A percentile compares a stretch with the other conserved stretches of the same genome.
Conservation (phyloP, 1,140 invertebrate species). For the Apis florea region DNA sequence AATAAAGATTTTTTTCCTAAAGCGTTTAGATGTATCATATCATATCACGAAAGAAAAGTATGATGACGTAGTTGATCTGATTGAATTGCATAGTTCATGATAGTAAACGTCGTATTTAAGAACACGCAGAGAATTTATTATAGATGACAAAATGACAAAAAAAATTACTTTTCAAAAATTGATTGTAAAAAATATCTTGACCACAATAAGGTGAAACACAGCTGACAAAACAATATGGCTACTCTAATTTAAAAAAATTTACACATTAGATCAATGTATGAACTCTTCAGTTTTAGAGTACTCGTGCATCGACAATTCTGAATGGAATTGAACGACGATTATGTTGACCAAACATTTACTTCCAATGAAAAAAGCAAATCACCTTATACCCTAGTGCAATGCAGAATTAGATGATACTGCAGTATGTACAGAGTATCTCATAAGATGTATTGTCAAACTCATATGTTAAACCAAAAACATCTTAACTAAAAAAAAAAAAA, state of each 20-base stretch:
- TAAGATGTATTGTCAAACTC: constrained; percentile 30
- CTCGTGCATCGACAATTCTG: neutral
- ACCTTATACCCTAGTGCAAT: constrained; percentile 70
- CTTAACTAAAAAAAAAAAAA: neutral
- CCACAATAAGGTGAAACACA: constrained; percentile 11
- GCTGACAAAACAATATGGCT: constrained; percentile 27
- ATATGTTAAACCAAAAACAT: neutral
- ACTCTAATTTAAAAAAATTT: constrained; percentile 21
- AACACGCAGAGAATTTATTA: constrained; percentile 14
- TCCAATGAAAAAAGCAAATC: constrained; percentile 57
- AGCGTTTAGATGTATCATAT: constrained; percentile 59
- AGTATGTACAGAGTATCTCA: constrained; percentile 60
- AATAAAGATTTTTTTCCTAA: constrained; percentile 61
- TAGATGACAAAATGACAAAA: constrained; percentile 3
- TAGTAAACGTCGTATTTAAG: constrained; percentile 3
- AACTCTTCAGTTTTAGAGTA: neutral
- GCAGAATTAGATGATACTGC: constrained; percentile 70
- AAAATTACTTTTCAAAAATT: neutral
- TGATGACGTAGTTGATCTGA: constrained; percentile 19
- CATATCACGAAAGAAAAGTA: constrained; percentile 45
- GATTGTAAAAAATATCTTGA: constrained; percentile 16
- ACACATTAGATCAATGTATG: constrained; percentile 7
- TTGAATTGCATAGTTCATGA: constrained; percentile 34
- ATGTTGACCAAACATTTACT: constrained; percentile 58
- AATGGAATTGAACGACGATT: constrained; percentile 43